Base-by-base conservation (phyloP, 2,797 vertebrate species). In the Lateolabrax maculatus region DNA sequence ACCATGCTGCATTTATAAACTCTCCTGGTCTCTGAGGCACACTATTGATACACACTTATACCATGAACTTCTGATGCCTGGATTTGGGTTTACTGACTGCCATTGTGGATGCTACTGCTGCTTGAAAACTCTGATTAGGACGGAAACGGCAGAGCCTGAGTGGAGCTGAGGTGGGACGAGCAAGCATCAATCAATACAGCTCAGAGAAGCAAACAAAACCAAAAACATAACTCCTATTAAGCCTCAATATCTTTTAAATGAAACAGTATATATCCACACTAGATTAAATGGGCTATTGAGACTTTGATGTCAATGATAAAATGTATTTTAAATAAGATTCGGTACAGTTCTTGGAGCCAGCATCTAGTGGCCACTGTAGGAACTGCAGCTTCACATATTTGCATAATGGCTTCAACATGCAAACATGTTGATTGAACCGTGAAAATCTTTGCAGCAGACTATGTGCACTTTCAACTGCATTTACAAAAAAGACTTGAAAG, bases 1-100 rank as follows among this genome's bases (percentile, higher is more conserved):
- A 62, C 58, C 31, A 64, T 52, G 71, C 27, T 67, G 27, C 43
- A 76, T 73, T 61, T 49, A 44, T 46, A 31, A 27, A 39, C 46
- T 21, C 48, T 0, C 23, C 43, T 41, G 23, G 66, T 46, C 56
- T 39, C 51, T 57, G 27, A 68, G 44, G 75, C 36, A 37, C 49
- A 60, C 49, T 19, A 12, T 25, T 27, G 31, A n/a, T n/a, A n/a
- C n/a, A n/a, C n/a, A n/a, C n/a, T n/a, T n/a, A n/a, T n/a, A n/a
- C n/a, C n/a, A n/a, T 46, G 18, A 46, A 19, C 7, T 9, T 57
- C 0, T 69, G 53, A 68, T 7, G 3, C 34, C 16, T 31, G 23
- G 16, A 53, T 60, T 69, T 44, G 25, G 41, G 27, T 41, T 51
- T 10, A 51, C 18, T 2, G 5, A 21, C 44, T 34, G 15, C 6